These are phyloP conservation scores for Clarias magur DNA, from an alignment of 2,113 vertebrate species.

Conservation along the genomic window DNA sequence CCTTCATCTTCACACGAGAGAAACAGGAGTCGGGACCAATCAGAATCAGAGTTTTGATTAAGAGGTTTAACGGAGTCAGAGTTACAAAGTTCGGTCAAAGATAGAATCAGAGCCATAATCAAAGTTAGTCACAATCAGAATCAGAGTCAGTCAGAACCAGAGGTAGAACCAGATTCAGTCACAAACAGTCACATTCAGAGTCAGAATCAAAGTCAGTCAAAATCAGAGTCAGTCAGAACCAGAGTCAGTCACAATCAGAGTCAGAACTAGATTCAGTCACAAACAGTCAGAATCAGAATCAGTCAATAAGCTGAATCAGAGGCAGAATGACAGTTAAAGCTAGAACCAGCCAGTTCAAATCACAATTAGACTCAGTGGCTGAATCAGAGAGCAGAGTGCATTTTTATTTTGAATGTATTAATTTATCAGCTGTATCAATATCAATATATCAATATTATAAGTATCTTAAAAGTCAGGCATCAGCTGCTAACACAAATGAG, in stretches of 20 bases:
- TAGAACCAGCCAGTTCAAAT: background rate
- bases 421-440: background rate
- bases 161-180: background rate
- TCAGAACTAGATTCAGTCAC: background rate
- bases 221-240: background rate
- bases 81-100: no score
- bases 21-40: no score
- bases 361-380: background rate
- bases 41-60: no score
- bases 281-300: background rate
- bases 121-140: background rate
- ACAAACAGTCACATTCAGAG: background rate
- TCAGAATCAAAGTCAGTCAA: background rate
- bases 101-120: no score
- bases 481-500: background rate
- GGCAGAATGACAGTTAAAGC: background rate
- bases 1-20: no score
- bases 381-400: background rate
- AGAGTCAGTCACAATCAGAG: background rate
- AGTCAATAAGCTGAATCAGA: background rate
- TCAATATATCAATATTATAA: no score
- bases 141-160: background rate
- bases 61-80: no score
- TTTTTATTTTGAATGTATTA: background rate
- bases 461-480: background rate